These are phyloP conservation scores for Aldabrachelys gigantea DNA, from an alignment of 2,113 vertebrate species.

Conservation along the genomic window DNA sequence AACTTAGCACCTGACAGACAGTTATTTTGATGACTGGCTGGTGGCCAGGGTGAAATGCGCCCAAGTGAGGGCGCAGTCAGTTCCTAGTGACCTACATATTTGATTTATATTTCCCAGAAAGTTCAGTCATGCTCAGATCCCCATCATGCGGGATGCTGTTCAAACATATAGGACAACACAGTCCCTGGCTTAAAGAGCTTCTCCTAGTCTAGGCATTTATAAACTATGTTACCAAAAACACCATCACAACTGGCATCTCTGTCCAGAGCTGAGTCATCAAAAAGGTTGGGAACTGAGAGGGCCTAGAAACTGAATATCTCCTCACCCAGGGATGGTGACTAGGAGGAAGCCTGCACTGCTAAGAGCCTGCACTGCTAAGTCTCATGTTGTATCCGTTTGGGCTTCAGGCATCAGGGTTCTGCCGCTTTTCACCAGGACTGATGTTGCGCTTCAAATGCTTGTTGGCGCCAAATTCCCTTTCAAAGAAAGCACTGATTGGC, in stretches of 20 bases:
- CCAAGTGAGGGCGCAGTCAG: neutral
- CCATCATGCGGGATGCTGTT: neutral
- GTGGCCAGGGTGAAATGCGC: accelerated
- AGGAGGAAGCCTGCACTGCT: neutral
- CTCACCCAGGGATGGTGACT: accelerated
- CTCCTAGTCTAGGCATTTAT: neutral
- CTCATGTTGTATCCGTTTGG: neutral
- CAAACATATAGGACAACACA: neutral
- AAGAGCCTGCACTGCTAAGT: neutral
- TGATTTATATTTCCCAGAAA: neutral
- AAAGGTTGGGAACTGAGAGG: neutral
- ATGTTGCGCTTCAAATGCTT: neutral
- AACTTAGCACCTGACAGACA: accelerated
- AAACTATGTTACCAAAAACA: neutral
- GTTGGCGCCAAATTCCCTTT: neutral
- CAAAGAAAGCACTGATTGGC: accelerated
- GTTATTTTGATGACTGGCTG: neutral
- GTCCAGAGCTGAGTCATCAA: neutral
- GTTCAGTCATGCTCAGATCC: neutral
- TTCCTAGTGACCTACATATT: neutral
- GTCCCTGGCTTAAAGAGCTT: neutral
- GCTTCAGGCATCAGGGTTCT: accelerated
- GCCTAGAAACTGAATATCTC: neutral
- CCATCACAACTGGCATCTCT: neutral
- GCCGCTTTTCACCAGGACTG: neutral